Evolutionary conservation across 2,888 invertebrate genomes (phyloP).

Genomic region (Drosophila merina): DNA sequence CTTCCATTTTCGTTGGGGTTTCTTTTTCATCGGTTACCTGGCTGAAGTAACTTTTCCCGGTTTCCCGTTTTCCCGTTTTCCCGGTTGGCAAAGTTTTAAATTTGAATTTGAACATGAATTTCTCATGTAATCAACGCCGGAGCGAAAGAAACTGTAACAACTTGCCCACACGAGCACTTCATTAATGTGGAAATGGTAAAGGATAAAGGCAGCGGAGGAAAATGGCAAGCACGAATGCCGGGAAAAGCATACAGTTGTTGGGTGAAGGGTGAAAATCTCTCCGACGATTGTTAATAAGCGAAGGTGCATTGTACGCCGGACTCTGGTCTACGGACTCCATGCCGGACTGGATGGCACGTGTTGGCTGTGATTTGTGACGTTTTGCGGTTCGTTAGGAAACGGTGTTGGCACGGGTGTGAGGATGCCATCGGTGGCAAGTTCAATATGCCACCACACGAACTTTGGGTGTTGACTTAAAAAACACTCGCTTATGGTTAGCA

Average conservation of each 20-base stretch:
- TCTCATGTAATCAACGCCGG: constrained; percentile 72
- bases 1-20: not conserved
- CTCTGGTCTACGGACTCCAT: constrained; percentile 1
- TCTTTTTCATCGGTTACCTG: constrained; percentile 30
- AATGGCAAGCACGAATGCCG: constrained; percentile 35
- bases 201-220: constrained; percentile 11
- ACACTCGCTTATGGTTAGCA: constrained; percentile 18
- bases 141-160: constrained; percentile 46
- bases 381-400: constrained; percentile 68
- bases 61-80: not conserved
- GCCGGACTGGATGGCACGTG: constrained; percentile 55
- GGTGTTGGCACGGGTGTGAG: not conserved
- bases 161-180: constrained; percentile 66
- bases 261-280: constrained; percentile 32
- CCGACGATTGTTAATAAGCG: constrained; percentile 74
- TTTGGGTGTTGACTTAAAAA: constrained; percentile 65
- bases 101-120: constrained; percentile 78
- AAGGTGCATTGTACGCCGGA: constrained; percentile 49
- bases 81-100: constrained; percentile 57
- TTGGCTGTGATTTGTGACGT: constrained; percentile 60
- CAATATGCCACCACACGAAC: constrained; percentile 60
- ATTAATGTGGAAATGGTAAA: constrained; percentile 64
- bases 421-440: constrained; percentile 60
- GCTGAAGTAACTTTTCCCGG: constrained; percentile 26
- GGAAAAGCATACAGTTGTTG: not conserved